A percentile compares a stretch with the other conserved stretches of the same genome.
Evolutionary conservation across 2,888 invertebrate genomes (phyloP).

Genomic region (Sepioteuthis lessoniana): DNA sequence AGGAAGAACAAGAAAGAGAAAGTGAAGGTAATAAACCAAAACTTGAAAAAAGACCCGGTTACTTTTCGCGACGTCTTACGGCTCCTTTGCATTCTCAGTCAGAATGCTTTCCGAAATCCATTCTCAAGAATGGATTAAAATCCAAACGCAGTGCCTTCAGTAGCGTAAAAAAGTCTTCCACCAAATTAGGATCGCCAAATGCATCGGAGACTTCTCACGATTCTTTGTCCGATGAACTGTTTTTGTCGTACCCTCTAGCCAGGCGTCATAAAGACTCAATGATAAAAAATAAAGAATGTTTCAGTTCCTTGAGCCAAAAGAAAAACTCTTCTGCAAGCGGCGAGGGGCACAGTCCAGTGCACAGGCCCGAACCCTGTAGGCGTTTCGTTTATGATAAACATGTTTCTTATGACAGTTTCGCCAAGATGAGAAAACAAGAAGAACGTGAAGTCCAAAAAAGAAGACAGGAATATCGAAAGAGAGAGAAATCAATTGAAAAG

Average conservation of each 20-base stretch:
- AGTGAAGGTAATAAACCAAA: neutral
- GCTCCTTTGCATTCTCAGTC: neutral
- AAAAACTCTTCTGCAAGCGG: neutral
- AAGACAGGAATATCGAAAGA: neutral
- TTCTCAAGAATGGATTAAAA: neutral
- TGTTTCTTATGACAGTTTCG: neutral
- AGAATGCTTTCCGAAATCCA: neutral
- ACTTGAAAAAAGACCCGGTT: neutral
- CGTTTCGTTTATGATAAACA: neutral
- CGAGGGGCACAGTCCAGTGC: neutral
- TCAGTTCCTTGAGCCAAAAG: neutral
- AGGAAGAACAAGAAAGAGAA: neutral
- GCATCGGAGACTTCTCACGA: neutral
- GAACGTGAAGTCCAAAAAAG: neutral
- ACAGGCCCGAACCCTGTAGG: neutral
- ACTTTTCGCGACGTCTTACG: neutral
- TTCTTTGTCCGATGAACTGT: neutral
- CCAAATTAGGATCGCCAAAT: neutral
- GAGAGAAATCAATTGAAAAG: neutral
- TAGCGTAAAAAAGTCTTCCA: neutral
- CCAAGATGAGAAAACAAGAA: neutral
- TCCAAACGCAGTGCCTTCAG: neutral
- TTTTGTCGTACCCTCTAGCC: neutral
- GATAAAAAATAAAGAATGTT: neutral
- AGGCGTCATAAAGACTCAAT: neutral